Percentiles rank a stretch among this genome's conserved stretches.
Conservation (phyloP, 2,888 invertebrate genomes). For the Pseudanteris insignis region DNA sequence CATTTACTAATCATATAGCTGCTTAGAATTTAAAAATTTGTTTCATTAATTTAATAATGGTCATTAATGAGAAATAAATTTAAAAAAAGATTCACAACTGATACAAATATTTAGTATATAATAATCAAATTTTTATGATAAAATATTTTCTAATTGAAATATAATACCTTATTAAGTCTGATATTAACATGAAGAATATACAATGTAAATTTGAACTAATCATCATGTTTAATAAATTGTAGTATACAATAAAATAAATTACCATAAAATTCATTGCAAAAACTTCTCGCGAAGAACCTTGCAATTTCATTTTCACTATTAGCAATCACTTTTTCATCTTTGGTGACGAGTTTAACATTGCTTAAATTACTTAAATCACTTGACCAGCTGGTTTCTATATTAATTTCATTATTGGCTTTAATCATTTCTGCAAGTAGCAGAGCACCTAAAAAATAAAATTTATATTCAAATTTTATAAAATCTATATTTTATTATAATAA, state of each 20-base stretch:
- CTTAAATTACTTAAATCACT: constrained; percentile 50
- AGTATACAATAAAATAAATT: constrained; percentile 6
- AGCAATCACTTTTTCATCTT: constrained; percentile 50
- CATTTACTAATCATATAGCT: too few species aligned
- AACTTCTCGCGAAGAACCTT: constrained; percentile 59
- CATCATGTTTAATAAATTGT: neutral
- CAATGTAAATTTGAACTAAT: neutral
- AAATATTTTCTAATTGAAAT: too few species aligned
- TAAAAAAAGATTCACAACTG: too few species aligned
- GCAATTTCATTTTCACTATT: constrained; percentile 53
- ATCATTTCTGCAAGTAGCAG: constrained; percentile 54
- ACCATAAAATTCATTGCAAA: constrained; percentile 57
- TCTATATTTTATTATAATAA: too few species aligned
- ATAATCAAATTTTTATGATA: too few species aligned
- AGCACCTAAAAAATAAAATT: constrained; percentile 57
- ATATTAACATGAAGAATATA: neutral
- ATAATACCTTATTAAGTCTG: too few species aligned
- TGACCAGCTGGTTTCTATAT: constrained; percentile 51
- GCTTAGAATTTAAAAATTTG: too few species aligned
- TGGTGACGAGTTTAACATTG: constrained; percentile 49
- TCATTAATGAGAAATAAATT: too few species aligned
- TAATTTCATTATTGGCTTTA: constrained; percentile 45
- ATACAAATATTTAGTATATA: too few species aligned
- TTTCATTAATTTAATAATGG: too few species aligned
- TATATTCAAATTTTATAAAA: too few species aligned